phyloP scores from a whole-genome alignment of 2,113 vertebrate genomes.

The Lichenostomus cassidix region DNA sequence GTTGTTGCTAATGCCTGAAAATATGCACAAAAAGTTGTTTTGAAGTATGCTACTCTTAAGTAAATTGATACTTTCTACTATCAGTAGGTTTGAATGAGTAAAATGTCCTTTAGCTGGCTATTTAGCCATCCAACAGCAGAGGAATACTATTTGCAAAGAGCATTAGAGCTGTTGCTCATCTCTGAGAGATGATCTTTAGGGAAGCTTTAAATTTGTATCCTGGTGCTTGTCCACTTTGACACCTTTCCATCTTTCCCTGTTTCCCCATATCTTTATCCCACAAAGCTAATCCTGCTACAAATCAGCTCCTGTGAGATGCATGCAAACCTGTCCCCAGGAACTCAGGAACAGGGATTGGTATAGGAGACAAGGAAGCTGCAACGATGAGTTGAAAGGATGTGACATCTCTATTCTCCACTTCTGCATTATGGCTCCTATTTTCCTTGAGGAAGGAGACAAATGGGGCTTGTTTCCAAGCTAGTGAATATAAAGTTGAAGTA shows the following conservation, averaged over 20 bases:
- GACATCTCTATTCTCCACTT: conserved; percentile 50
- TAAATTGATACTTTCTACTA: background rate
- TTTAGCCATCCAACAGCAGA: background rate
- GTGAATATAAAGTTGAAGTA: conserved; percentile 57
- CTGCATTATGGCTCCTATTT: conserved; percentile 35
- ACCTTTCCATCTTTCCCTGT: background rate
- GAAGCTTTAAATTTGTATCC: background rate
- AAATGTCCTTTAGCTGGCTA: background rate
- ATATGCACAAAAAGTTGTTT: background rate
- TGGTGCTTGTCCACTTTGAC: background rate
- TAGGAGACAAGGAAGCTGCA: background rate
- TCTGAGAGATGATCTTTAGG: background rate
- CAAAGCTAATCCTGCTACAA: background rate
- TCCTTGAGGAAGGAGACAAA: conserved; percentile 60
- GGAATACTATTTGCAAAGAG: background rate
- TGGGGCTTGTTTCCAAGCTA: conserved; percentile 52
- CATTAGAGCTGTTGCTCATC: background rate
- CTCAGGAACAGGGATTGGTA: background rate
- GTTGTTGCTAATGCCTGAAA: background rate
- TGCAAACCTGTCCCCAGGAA: background rate
- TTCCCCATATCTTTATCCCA: background rate
- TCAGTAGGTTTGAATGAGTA: background rate
- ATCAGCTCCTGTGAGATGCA: background rate
- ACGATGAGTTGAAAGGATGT: conserved; percentile 49
- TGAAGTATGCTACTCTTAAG: background rate